Evolutionary conservation across 2,113 vertebrate species (phyloP).

Genomic region (Brienomyrus longianalis): DNA sequence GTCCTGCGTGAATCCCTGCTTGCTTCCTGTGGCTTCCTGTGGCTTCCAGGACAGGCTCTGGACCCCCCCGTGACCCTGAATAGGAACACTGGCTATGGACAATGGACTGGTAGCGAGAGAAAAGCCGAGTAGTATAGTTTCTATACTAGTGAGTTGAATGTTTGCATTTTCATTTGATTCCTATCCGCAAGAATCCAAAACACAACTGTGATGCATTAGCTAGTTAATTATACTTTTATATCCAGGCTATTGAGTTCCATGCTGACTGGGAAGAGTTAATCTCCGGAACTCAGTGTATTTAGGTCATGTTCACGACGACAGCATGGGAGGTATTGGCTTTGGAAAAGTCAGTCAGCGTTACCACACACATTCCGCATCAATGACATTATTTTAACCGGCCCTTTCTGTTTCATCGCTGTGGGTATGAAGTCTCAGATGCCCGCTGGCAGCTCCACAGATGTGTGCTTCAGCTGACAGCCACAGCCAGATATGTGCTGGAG

Average conservation of each 20-base stretch:
- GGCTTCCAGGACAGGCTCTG: neutral
- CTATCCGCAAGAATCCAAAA: neutral
- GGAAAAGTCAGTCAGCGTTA: neutral
- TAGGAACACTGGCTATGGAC: neutral
- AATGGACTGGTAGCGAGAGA: neutral
- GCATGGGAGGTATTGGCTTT: neutral
- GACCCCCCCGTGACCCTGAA: neutral
- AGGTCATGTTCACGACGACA: neutral
- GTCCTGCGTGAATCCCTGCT: neutral
- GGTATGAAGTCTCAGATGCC: neutral
- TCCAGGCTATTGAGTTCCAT: neutral
- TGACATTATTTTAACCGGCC: neutral
- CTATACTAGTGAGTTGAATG: neutral
- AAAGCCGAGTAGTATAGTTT: neutral
- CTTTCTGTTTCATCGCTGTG: neutral
- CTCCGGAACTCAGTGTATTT: neutral
- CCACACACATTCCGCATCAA: neutral
- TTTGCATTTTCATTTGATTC: neutral
- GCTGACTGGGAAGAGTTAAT: neutral
- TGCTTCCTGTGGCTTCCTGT: neutral
- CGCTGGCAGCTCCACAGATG: neutral
- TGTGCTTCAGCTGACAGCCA: neutral
- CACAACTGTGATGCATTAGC: neutral
- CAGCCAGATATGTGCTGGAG: neutral
- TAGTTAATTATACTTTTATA: neutral